These are phyloP conservation scores for Ganaspis sp. DNA, from an alignment of 1,140 invertebrate genomes.

Conservation along the genomic window DNA sequence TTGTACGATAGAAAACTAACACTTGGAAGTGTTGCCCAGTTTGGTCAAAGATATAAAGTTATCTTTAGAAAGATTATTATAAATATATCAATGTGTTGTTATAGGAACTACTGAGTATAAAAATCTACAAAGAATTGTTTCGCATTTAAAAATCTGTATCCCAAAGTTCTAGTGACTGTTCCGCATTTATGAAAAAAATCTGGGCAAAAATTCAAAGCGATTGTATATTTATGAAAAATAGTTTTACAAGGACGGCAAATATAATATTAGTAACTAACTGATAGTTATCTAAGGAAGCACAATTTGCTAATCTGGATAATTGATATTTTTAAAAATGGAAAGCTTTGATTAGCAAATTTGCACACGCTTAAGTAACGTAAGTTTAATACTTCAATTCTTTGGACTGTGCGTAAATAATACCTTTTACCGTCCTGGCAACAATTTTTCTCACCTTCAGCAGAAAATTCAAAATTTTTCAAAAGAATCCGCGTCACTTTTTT, in stretches of 20 bases:
- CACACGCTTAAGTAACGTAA: constrained; percentile 27
- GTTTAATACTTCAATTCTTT: constrained; percentile 30
- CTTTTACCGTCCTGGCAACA: constrained; percentile 19
- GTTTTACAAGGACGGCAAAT: constrained; percentile 23
- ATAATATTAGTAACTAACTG: constrained; percentile 25
- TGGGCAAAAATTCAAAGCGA: neutral
- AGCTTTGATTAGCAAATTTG: constrained; percentile 8
- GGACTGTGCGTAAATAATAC: constrained; percentile 30
- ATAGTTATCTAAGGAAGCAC: constrained; percentile 31
- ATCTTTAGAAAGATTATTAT: neutral
- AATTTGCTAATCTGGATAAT: constrained; percentile 17
- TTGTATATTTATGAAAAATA: neutral
- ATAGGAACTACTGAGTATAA: neutral
- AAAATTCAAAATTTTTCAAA: neutral
- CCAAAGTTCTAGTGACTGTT: neutral
- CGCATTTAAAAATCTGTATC: constrained; percentile 5
- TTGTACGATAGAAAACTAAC: neutral
- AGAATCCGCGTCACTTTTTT: too few species aligned
- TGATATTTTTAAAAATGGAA: neutral
- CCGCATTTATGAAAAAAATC: neutral
- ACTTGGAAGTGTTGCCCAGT: neutral
- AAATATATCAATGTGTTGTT: neutral
- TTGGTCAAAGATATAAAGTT: neutral
- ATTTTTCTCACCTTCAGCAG: constrained; percentile 9
- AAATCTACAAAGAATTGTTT: neutral